Evolutionary conservation across 2,113 vertebrate genomes (phyloP).

Genomic region (Heliornis fulica): DNA sequence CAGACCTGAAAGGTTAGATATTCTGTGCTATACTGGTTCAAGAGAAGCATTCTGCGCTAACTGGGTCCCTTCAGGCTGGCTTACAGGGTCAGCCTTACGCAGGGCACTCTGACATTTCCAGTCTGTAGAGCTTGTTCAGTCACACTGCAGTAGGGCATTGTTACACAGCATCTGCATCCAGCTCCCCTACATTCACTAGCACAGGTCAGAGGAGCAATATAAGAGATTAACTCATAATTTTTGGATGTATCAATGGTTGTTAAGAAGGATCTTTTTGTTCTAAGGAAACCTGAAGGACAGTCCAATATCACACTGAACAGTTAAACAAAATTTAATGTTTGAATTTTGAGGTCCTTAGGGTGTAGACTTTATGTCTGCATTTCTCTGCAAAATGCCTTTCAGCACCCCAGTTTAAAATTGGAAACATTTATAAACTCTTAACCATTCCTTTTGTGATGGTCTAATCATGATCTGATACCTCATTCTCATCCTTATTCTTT

Average conservation of each 20-base stretch:
- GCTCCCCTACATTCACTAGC: neutral
- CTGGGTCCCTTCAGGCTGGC: neutral
- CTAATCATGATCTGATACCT: neutral
- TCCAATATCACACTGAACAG: fast-evolving
- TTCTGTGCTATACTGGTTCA: fast-evolving
- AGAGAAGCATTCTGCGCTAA: neutral
- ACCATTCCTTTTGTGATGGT: neutral
- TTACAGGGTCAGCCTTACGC: neutral
- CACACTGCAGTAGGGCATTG: fast-evolving
- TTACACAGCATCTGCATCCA: neutral
- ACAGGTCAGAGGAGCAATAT: neutral
- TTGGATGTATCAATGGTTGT: neutral
- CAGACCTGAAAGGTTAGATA: neutral
- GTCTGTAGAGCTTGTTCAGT: neutral
- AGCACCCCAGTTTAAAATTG: neutral
- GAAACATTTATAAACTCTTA: neutral
- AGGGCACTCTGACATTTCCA: neutral
- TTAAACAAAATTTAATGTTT: neutral
- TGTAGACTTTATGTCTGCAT: neutral
- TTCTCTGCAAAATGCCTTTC: neutral
- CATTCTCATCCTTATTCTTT: neutral
- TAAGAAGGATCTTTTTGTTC: neutral
- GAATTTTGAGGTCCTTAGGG: neutral
- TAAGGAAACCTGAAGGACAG: neutral
- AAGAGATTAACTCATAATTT: neutral